phyloP scores from a whole-genome alignment of 2,797 vertebrate genomes.

The Myioborus melanocephalus region DNA sequence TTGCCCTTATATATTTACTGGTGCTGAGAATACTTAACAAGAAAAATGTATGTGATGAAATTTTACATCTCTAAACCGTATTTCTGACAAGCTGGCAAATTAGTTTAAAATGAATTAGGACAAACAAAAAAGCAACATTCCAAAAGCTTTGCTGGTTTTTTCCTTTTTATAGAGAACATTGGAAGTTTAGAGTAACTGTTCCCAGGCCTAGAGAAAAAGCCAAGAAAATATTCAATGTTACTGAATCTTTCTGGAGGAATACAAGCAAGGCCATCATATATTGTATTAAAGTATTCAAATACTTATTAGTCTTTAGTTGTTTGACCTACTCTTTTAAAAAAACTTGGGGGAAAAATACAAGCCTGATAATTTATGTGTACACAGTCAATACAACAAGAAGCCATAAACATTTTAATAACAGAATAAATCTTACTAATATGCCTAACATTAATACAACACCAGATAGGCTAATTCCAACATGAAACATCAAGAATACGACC shows the following conservation, averaged over 20 bases:
- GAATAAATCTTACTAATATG: neutral
- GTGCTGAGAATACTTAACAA: neutral
- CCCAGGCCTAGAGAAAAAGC: neutral
- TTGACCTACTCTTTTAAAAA: neutral
- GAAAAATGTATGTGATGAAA: neutral
- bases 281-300: neutral
- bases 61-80: neutral
- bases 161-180: neutral
- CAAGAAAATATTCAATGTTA: neutral
- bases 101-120: neutral
- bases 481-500: neutral
- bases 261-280: neutral
- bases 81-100: neutral
- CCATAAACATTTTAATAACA: neutral
- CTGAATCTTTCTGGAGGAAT: neutral
- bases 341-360: neutral
- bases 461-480: neutral
- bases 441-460: neutral
- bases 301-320: neutral
- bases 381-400: neutral
- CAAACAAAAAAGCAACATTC: neutral
- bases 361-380: neutral
- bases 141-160: neutral
- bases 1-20: neutral
- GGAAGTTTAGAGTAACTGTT: neutral